Percentiles rank a stretch among this genome's conserved stretches.
Evolutionary conservation across 2,113 vertebrate genomes (phyloP).

Genomic region (Cyphomyrus discorhynchus): DNA sequence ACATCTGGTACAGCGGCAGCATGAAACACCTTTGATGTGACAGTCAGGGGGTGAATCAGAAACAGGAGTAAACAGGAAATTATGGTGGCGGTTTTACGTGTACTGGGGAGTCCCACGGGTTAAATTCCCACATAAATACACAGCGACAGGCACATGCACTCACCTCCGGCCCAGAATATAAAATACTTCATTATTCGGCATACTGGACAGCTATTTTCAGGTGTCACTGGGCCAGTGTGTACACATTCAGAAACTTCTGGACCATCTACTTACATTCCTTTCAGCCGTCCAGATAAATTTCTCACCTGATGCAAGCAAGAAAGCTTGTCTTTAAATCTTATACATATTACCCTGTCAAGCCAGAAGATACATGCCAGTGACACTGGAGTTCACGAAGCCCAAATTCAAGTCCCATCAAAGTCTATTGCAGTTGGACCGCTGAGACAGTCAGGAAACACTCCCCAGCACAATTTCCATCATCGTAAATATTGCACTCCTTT

Average conservation of each 20-base stretch:
- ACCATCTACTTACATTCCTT: no score
- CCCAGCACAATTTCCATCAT: neutral
- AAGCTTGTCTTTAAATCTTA: neutral
- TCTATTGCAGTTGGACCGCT: neutral
- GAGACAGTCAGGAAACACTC: neutral
- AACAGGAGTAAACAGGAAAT: neutral
- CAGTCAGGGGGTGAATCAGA: neutral
- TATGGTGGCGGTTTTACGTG: neutral
- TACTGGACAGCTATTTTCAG: neutral
- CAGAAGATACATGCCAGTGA: neutral
- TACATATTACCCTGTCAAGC: neutral
- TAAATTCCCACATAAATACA: neutral
- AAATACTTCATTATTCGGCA: neutral
- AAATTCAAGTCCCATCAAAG: neutral
- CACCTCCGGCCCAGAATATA: neutral
- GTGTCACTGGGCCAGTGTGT: neutral
- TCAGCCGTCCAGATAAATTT: neutral
- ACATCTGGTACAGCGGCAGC: neutral
- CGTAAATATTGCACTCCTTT: neutral
- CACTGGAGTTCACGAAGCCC: neutral
- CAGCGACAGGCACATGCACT: neutral
- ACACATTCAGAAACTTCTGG: neutral
- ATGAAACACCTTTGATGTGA: slow-evolving; percentile 1
- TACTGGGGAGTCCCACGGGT: neutral
- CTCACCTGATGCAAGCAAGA: neutral